These are phyloP conservation scores for Chalcis sispes DNA, from an alignment of 2,888 invertebrate species.

Conservation along the genomic window DNA sequence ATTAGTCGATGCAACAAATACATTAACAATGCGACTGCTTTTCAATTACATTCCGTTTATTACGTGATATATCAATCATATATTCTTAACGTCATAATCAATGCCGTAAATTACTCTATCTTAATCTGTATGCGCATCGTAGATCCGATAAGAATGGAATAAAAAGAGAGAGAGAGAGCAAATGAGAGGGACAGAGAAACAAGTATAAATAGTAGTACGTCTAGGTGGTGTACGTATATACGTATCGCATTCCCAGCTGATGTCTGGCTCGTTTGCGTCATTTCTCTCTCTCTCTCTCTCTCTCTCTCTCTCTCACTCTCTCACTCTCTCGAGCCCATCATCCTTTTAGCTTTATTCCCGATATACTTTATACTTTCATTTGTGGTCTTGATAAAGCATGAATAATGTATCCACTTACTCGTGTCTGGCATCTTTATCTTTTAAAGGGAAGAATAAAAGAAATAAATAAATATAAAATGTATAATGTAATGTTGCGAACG, in stretches of 20 bases:
- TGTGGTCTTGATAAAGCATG: slow-evolving; percentile 27
- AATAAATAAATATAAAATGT: no score
- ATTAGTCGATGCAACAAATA: no score
- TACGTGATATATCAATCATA: slow-evolving; percentile 5
- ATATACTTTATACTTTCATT: slow-evolving; percentile 20
- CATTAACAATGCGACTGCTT: no score
- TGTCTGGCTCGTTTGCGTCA: no score
- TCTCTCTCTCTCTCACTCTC: not conserved
- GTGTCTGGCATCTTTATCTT: no score
- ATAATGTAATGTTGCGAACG: no score
- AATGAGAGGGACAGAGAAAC: no score
- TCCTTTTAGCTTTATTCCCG: not conserved
- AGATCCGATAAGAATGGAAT: slow-evolving; percentile 40
- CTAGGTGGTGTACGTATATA: not conserved
- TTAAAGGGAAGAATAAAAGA: no score
- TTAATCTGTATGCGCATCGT: not conserved
- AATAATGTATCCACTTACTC: slow-evolving; percentile 6
- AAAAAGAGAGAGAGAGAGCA: no score
- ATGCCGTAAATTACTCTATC: slow-evolving; percentile 18
- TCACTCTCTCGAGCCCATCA: not conserved
- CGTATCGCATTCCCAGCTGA: not conserved
- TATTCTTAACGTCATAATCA: slow-evolving; percentile 33
- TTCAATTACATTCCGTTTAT: not conserved
- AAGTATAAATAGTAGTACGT: slow-evolving; percentile 19
- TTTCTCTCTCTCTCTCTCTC: not conserved